Evolutionary conservation across 1,140 invertebrate species (phyloP).

Genomic region (Probaryconus sp.): DNA sequence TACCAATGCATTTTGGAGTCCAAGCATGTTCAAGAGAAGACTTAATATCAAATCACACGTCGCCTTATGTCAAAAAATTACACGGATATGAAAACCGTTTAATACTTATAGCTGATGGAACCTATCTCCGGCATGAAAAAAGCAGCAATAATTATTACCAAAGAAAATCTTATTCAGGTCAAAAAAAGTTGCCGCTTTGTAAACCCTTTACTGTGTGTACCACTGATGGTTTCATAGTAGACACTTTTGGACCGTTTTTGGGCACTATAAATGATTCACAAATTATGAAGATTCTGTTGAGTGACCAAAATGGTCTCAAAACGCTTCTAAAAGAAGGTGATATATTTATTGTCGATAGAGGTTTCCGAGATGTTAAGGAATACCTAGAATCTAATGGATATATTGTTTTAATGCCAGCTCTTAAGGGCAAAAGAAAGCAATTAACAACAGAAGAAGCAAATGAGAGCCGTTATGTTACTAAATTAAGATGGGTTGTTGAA

Average conservation of each 20-base stretch:
- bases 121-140: slow-evolving; percentile 23
- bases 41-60: no score
- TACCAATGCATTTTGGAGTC: no score
- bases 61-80: no score
- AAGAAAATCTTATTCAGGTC: slow-evolving; percentile 37
- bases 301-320: slow-evolving; percentile 19
- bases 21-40: no score
- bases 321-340: slow-evolving; percentile 36
- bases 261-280: slow-evolving; percentile 58
- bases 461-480: slow-evolving; percentile 65
- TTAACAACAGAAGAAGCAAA: slow-evolving; percentile 65
- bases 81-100: not conserved
- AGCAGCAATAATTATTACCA: no score
- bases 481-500: slow-evolving; percentile 69
- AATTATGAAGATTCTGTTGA: slow-evolving; percentile 54
- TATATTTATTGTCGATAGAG: slow-evolving; percentile 59
- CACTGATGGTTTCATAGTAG: no score
- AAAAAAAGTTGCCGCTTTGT: slow-evolving; percentile 65
- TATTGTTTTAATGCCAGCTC: no score
- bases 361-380: slow-evolving; percentile 57
- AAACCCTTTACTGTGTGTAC: slow-evolving; percentile 66
- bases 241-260: slow-evolving; percentile 52
- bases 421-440: no score
- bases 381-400: slow-evolving; percentile 30
- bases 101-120: slow-evolving; percentile 12